Conservation (phyloP, 2,113 vertebrate genomes). For the Antechinus flavipes region DNA sequence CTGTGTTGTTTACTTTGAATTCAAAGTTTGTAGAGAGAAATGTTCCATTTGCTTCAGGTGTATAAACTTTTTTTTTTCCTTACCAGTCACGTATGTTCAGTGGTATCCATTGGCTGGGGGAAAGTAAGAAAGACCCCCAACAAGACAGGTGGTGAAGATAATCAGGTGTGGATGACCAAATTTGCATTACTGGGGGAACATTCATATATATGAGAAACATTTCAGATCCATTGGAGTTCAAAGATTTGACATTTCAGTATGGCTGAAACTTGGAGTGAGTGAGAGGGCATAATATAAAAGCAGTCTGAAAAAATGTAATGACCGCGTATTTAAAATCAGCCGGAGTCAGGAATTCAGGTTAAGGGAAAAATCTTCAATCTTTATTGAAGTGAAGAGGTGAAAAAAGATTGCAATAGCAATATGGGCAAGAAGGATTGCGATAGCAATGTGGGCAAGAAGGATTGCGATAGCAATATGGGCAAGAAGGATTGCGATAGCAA, state of each 20-base stretch:
- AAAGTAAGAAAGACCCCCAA: background rate
- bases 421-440: too few species aligned
- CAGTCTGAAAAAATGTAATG: background rate
- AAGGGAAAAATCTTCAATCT: too few species aligned
- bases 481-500: too few species aligned
- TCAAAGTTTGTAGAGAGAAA: slow-evolving; percentile 26
- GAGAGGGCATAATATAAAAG: background rate
- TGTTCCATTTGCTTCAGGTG: background rate
- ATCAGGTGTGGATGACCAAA: background rate
- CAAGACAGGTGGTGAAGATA: background rate
- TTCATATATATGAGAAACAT: background rate
- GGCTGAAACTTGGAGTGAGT: background rate
- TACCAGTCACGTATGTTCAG: background rate
- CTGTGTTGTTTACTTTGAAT: slow-evolving; percentile 51
- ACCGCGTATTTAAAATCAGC: too few species aligned
- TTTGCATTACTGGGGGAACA: background rate
- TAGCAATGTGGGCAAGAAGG: too few species aligned
- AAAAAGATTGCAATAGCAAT: too few species aligned
- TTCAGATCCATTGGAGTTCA: background rate
- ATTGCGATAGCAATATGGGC: too few species aligned
- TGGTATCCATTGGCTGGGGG: background rate
- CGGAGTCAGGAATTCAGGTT: too few species aligned
- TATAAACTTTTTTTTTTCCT: background rate
- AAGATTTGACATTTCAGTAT: background rate
- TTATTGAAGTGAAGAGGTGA: too few species aligned